A percentile compares a stretch with the other conserved stretches of the same genome.
phyloP scores from a whole-genome alignment of 2,113 vertebrate species.

The Heteronetta atricapilla region DNA sequence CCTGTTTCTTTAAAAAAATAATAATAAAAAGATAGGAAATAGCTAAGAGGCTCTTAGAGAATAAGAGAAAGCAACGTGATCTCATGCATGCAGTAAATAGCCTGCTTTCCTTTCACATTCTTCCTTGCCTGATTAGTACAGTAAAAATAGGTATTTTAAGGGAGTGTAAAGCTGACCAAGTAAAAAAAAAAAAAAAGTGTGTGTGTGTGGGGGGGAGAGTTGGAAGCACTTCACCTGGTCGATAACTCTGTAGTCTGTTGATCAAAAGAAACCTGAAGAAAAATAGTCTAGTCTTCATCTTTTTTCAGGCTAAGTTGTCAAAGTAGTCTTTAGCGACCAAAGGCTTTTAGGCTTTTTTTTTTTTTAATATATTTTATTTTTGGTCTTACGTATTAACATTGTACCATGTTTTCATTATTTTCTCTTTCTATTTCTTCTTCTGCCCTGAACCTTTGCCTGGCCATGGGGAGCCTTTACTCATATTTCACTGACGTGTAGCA shows the following conservation, averaged over 20 bases:
- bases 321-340: background rate
- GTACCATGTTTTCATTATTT: background rate
- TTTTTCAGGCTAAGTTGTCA: background rate
- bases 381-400: background rate
- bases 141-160: background rate
- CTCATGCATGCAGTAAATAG: background rate
- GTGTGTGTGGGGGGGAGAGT: too few relatives aligned
- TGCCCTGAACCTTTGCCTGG: background rate
- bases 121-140: background rate
- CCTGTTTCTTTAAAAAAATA: background rate
- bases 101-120: background rate
- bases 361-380: background rate
- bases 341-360: accelerated
- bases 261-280: background rate
- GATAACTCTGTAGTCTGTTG: background rate
- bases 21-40: background rate
- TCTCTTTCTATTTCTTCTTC: background rate
- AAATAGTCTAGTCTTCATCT: background rate
- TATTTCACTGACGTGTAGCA: background rate
- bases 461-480: background rate
- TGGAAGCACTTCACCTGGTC: background rate
- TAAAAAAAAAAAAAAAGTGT: background rate
- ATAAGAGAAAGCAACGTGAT: background rate
- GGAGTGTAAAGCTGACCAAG: background rate
- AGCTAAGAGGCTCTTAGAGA: background rate